Base-by-base conservation (phyloP, 2,888 invertebrate species). In the Leuctra nigra region DNA sequence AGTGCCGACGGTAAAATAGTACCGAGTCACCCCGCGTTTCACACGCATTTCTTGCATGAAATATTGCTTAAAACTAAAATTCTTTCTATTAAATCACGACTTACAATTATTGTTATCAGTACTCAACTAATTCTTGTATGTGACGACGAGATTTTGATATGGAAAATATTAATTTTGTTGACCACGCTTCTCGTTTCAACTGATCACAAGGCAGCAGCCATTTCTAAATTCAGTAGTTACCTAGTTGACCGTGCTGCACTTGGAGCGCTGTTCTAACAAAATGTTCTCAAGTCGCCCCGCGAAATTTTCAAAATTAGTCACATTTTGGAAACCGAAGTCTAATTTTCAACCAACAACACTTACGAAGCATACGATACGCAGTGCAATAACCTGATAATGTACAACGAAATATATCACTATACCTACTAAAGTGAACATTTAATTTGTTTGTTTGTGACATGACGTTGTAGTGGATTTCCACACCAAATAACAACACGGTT, bases 201-300 rank as follows among this genome's bases (percentile, higher is more conserved):
- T 35, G 38, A 44, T 54, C 54, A 59, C 56, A 56, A 59, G 59
- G 59, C 33, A 57, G 56, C 56, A n/a, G 59, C 59, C 59, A 59
- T 59, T 16, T 29, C 54, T 29, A 35, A 36, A 25, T 9, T 6
- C 25, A 22, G 33, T 54, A 54, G 39, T 59, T 18, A 44, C 16
- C 24, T 20, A 25, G 39, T 52, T 38, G 48, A n/a, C 54, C 59
- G 54, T 23, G 11, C 18, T 9, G 20, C 9, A 11, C 4, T 4
- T 18, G 4, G 2, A 46, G 46, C 46, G 46, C 46, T 23, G 13
- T 22, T 35, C 38, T 50, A 4, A 35, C n/a, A 14, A 4, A 18
- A 7, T 14, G 2, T 20, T 36, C 39, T 7, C 13, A 36, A 36
- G n/a, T n/a, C n/a, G n/a, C n/a, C n/a, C n/a, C n/a, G n/a, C n/a